Evolutionary conservation across 2,888 invertebrate species (phyloP).

Genomic region (Caenorhabditis sp.): DNA sequence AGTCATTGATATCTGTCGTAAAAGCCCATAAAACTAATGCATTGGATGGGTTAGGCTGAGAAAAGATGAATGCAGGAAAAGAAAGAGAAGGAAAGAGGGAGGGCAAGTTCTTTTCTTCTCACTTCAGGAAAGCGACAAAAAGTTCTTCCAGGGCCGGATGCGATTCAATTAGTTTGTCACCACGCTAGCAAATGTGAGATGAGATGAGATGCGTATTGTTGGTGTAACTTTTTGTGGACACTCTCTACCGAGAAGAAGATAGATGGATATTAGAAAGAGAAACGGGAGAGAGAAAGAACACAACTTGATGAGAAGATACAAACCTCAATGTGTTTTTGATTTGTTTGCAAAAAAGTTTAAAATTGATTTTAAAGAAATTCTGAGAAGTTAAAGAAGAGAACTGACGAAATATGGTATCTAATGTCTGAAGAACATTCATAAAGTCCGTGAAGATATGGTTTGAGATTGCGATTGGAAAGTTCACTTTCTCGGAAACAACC

Average conservation of each 20-base stretch:
- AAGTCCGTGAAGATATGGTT: conserved; percentile 37
- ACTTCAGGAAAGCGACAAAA: conserved; percentile 25
- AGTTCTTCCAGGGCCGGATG: conserved; percentile 35
- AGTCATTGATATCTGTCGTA: conserved; percentile 59
- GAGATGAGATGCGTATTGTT: conserved; percentile 46
- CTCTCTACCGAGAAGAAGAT: conserved; percentile 36
- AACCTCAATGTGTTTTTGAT: conserved; percentile 32
- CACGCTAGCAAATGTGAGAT: conserved; percentile 38
- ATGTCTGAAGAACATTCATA: conserved; percentile 5
- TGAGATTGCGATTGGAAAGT: conserved; percentile 48
- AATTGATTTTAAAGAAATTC: too few relatives aligned
- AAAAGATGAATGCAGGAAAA: conserved; percentile 33
- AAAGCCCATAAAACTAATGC: conserved; percentile 55
- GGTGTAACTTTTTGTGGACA: conserved; percentile 53
- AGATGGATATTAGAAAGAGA: conserved; percentile 34
- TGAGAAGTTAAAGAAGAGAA: neutral
- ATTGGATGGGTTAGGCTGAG: conserved; percentile 39
- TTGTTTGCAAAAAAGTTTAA: too few relatives aligned
- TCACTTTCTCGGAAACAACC: conserved; percentile 45
- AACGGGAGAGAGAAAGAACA: neutral
- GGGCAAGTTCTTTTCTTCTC: conserved; percentile 50
- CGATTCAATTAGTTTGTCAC: conserved; percentile 62
- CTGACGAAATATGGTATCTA: conserved; percentile 9
- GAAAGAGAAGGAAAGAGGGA: too few relatives aligned
- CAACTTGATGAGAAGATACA: conserved; percentile 6